Percentiles rank a stretch among this genome's conserved stretches.
These are phyloP conservation scores for Pharmacophagus antenor DNA, from an alignment of 2,888 invertebrate genomes.

Conservation along the genomic window DNA sequence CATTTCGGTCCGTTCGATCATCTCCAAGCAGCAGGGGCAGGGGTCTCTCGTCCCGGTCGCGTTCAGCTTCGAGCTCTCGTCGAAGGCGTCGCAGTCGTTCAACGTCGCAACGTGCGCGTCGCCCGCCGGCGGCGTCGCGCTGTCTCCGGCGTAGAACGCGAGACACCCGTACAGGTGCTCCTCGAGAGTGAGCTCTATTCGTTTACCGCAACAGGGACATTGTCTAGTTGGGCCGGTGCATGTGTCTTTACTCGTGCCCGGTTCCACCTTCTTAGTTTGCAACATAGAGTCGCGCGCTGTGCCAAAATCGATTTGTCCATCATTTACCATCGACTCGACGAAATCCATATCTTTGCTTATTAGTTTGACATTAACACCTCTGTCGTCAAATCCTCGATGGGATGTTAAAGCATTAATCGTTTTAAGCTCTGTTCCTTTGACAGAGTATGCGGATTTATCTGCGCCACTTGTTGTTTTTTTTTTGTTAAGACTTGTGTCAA, in stretches of 20 bases:
- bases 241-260: slow-evolving; percentile 39
- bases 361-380: slow-evolving; percentile 34
- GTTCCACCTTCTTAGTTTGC: slow-evolving; percentile 42
- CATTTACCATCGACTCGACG: slow-evolving; percentile 34
- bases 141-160: slow-evolving; percentile 65
- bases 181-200: slow-evolving; percentile 52
- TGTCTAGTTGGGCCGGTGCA: slow-evolving; percentile 35
- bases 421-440: too few species aligned
- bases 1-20: slow-evolving; percentile 77
- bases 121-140: slow-evolving; percentile 59
- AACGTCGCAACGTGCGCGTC: slow-evolving; percentile 47
- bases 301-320: slow-evolving; percentile 34
- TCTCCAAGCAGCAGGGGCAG: slow-evolving; percentile 82
- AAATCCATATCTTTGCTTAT: slow-evolving; percentile 36
- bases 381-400: background rate
- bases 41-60: slow-evolving; percentile 71
- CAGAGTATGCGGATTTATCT: background rate
- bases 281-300: slow-evolving; percentile 31
- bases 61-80: slow-evolving; percentile 63
- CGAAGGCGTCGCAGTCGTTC: slow-evolving; percentile 58
- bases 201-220: slow-evolving; percentile 71
- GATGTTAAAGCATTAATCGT: too few species aligned
- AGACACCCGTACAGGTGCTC: slow-evolving; percentile 78
- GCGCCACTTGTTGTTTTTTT: background rate
- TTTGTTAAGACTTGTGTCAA: slow-evolving; percentile 1